Evolutionary conservation across 2,797 vertebrate genomes (phyloP).

Genomic region (Hoplostethus mediterraneus): DNA sequence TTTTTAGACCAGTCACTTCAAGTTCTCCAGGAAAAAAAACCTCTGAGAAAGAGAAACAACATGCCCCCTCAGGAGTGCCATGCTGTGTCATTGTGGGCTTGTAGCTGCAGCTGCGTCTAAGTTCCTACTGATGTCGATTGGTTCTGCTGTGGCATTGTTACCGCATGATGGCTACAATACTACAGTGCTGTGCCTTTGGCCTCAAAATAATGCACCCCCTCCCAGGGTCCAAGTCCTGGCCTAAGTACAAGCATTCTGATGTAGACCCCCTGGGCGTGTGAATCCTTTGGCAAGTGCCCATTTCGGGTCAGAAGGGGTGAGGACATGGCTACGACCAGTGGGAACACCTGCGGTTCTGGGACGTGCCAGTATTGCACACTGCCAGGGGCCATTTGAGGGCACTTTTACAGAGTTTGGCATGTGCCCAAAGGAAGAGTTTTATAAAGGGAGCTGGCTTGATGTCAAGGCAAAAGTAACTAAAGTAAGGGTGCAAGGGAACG

Average conservation of each 20-base stretch:
- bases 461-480: constrained; percentile 59
- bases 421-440: constrained; percentile 60
- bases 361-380: constrained; percentile 49
- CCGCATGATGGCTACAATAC: constrained; percentile 71
- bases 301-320: constrained; percentile 62
- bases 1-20: background rate
- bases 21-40: constrained; percentile 14
- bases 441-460: constrained; percentile 65
- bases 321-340: constrained; percentile 62
- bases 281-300: constrained; percentile 70
- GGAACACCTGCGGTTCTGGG: constrained; percentile 74
- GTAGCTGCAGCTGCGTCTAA: constrained; percentile 72
- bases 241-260: constrained; percentile 66
- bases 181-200: constrained; percentile 63
- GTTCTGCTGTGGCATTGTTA: constrained; percentile 83
- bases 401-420: constrained; percentile 55
- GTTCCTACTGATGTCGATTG: constrained; percentile 65
- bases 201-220: constrained; percentile 60
- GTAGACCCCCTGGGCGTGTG: constrained; percentile 73
- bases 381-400: constrained; percentile 73
- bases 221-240: constrained; percentile 59
- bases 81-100: constrained; percentile 78
- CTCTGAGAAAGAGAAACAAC: constrained; percentile 49
- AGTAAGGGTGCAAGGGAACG: constrained; percentile 55
- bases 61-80: constrained; percentile 59